phyloP scores from a whole-genome alignment of 2,113 vertebrate species.

The Nymphicus hollandicus region DNA sequence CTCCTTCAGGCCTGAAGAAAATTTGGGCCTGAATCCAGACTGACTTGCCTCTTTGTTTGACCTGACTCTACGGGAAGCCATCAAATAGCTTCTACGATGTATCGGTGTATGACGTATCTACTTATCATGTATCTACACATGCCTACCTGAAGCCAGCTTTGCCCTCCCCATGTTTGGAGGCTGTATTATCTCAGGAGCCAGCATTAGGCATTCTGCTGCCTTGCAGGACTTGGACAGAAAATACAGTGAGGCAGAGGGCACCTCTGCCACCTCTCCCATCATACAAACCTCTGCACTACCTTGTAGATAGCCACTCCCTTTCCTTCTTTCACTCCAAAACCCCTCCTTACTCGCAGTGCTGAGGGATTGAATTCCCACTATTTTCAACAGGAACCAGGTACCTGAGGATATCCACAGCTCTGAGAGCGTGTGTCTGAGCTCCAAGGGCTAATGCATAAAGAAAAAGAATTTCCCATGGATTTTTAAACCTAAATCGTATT shows the following conservation, averaged over 20 bases:
- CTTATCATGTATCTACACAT: fast-evolving
- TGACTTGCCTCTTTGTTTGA: neutral
- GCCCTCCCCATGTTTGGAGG: neutral
- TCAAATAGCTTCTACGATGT: neutral
- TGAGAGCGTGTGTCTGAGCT: neutral
- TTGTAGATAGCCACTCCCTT: neutral
- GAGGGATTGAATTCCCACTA: neutral
- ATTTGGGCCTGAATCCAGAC: neutral
- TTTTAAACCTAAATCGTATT: neutral
- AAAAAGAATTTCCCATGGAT: neutral
- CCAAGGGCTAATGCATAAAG: neutral
- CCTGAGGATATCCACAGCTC: neutral
- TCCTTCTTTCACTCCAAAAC: neutral
- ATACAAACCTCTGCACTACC: neutral
- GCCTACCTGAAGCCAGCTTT: neutral
- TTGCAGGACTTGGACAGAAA: neutral
- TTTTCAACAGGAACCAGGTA: neutral
- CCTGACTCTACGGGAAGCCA: neutral
- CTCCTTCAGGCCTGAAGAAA: neutral
- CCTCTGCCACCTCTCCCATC: neutral
- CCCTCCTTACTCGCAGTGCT: fast-evolving
- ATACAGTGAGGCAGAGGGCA: neutral
- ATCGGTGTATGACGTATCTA: neutral
- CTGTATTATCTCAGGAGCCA: neutral
- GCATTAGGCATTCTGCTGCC: neutral